Conservation (phyloP, 1,140 invertebrate genomes). For the Vanessa atalanta region DNA sequence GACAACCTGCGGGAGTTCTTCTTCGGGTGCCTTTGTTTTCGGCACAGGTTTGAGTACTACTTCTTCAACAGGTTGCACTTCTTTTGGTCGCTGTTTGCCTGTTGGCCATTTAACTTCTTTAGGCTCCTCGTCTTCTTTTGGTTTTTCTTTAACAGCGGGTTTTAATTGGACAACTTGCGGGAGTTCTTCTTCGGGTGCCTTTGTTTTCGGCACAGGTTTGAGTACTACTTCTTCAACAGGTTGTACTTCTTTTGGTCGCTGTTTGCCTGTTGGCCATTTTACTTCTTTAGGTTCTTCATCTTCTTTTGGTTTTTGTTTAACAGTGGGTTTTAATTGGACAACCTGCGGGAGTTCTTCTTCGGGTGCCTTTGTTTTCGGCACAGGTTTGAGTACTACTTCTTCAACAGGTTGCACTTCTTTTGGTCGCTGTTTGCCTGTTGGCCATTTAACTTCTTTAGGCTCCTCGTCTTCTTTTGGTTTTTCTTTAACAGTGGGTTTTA, state of each 20-base stretch:
- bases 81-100: conserved; percentile 61
- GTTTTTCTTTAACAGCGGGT: conserved; percentile 33
- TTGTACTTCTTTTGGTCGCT: conserved; percentile 31
- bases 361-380: conserved; percentile 26
- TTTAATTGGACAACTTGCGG: conserved; percentile 10
- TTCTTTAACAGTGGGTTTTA: too few species aligned
- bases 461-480: not conserved
- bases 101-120: conserved; percentile 23
- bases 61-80: conserved; percentile 70
- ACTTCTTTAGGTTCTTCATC: conserved; percentile 26
- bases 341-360: conserved; percentile 33
- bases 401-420: conserved; percentile 63
- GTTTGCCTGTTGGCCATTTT: conserved; percentile 35
- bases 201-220: conserved; percentile 33
- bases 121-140: conserved; percentile 24
- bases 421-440: not conserved
- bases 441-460: conserved; percentile 15
- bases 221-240: conserved; percentile 27
- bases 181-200: conserved; percentile 16
- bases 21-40: conserved; percentile 43
- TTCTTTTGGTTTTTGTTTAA: conserved; percentile 13
- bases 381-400: conserved; percentile 47
- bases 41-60: conserved; percentile 31
- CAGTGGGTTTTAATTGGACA: conserved; percentile 26
- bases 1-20: conserved; percentile 42